These are phyloP conservation scores for Orchesella flavescens DNA, from an alignment of 2,888 invertebrate genomes.

Conservation along the genomic window DNA sequence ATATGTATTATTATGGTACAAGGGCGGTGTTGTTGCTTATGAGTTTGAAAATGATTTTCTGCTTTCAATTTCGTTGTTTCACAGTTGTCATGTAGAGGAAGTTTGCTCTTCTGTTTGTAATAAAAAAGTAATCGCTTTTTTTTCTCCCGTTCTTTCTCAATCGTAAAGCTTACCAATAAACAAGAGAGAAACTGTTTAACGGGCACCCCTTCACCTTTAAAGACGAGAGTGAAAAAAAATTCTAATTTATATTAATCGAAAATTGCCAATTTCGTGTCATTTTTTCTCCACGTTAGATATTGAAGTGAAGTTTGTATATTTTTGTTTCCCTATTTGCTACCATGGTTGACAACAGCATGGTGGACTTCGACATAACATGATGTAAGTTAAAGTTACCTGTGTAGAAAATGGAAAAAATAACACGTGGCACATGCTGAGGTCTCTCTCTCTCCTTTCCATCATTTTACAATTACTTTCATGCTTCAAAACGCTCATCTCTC, in stretches of 20 bases:
- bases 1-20: too few relatives aligned
- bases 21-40: too few relatives aligned
- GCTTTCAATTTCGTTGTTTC: background rate
- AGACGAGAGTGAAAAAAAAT: background rate
- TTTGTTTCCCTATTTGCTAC: background rate
- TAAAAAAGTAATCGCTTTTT: too few relatives aligned
- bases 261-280: background rate
- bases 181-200: background rate
- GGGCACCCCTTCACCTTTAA: background rate
- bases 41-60: background rate
- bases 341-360: too few relatives aligned
- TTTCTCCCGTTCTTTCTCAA: too few relatives aligned
- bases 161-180: background rate
- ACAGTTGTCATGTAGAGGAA: too few relatives aligned
- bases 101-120: too few relatives aligned
- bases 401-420: background rate
- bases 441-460: background rate
- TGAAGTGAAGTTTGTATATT: background rate
- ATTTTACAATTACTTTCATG: background rate
- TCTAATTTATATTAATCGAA: conserved; percentile 29
- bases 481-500: background rate
- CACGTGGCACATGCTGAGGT: background rate
- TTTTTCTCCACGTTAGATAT: background rate
- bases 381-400: too few relatives aligned
- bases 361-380: too few relatives aligned